phyloP scores from a whole-genome alignment of 2,113 vertebrate genomes.

The Tursiops truncatus region DNA sequence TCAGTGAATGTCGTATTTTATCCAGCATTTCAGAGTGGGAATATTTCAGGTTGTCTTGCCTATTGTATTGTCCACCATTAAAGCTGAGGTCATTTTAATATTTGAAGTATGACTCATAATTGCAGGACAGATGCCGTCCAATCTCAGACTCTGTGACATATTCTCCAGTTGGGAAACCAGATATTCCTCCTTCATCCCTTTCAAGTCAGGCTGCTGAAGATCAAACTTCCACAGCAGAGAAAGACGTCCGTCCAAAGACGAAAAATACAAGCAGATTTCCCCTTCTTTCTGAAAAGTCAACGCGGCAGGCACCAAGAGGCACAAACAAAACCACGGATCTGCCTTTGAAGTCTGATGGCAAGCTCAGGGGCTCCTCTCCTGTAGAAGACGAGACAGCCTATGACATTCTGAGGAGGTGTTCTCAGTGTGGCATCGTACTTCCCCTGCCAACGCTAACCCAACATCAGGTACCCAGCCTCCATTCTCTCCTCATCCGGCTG shows the following conservation, averaged over 20 bases:
- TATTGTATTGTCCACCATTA: neutral
- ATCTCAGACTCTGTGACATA: neutral
- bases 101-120: neutral
- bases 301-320: neutral
- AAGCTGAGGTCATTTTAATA: neutral
- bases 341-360: neutral
- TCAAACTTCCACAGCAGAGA: neutral
- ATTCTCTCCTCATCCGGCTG: neutral
- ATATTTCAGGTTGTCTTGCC: neutral
- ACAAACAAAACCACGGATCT: neutral
- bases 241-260: conserved; percentile 70
- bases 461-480: conserved; percentile 69
- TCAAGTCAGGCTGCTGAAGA: neutral
- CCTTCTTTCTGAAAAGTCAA: neutral
- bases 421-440: conserved; percentile 75
- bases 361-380: neutral
- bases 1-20: neutral
- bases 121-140: conserved; percentile 7
- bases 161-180: neutral
- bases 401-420: conserved; percentile 58
- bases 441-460: conserved; percentile 62
- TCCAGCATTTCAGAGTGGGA: neutral
- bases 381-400: conserved; percentile 18
- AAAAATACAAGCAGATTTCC: neutral
- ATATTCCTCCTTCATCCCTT: neutral